Percentiles rank a stretch among this genome's conserved stretches.
Evolutionary conservation across 2,797 vertebrate species (phyloP).

Genomic region (Cynopterus sphinx): DNA sequence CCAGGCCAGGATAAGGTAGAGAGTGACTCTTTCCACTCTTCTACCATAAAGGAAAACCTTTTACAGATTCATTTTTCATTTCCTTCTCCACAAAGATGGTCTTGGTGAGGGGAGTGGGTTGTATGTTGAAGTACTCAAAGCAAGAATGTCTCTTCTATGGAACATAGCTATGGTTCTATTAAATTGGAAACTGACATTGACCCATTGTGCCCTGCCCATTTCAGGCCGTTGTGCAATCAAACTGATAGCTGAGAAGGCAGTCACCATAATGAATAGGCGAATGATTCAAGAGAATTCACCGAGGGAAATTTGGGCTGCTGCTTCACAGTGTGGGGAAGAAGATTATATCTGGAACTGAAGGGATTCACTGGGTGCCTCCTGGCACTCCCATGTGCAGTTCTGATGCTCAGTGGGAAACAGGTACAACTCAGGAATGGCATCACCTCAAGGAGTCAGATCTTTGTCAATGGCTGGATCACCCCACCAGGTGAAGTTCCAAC

Average conservation of each 20-base stretch:
- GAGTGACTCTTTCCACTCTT: not conserved
- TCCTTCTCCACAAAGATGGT: not conserved
- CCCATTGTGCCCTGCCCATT: not conserved
- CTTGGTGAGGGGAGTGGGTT: not conserved
- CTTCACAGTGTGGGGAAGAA: not conserved
- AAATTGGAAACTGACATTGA: not conserved
- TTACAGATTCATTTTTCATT: not conserved
- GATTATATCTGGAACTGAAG: not conserved
- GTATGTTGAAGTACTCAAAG: not conserved
- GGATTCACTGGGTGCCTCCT: not conserved
- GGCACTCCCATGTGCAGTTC: not conserved
- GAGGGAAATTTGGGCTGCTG: not conserved
- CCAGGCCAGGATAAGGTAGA: not conserved
- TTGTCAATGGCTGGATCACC: not conserved
- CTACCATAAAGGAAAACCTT: not conserved
- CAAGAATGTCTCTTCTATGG: not conserved
- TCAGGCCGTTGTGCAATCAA: not conserved
- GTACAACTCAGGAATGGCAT: not conserved
- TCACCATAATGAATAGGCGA: not conserved
- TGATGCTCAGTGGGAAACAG: not conserved
- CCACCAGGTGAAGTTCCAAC: not conserved
- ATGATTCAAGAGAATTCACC: not conserved
- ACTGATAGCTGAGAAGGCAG: not conserved
- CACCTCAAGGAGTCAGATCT: not conserved
- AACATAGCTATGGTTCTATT: not conserved